Percentiles rank a stretch among this genome's conserved stretches.
Evolutionary conservation across 2,113 vertebrate genomes (phyloP).

Genomic region (Oostethus manadensis): DNA sequence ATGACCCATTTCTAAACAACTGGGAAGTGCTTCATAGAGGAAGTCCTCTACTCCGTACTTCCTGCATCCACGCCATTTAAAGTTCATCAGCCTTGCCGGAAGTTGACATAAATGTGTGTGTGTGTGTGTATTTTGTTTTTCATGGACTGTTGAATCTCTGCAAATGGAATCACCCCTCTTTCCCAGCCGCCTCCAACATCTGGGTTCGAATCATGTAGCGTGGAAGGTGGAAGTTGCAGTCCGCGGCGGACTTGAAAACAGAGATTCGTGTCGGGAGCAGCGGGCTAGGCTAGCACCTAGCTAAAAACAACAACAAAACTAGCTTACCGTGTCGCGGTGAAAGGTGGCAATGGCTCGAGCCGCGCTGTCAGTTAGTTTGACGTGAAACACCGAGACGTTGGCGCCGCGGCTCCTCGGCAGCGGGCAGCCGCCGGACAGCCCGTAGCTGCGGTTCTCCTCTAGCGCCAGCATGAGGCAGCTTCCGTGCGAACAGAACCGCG

Average conservation of each 20-base stretch:
- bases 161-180: constrained; percentile 8
- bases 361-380: constrained; percentile 90
- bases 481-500: not conserved
- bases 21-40: constrained; percentile 1
- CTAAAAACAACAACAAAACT: not conserved
- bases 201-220: constrained; percentile 54
- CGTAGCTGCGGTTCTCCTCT: constrained; percentile 80
- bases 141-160: not conserved
- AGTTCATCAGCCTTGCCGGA: no score
- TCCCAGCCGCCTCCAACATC: constrained; percentile 23
- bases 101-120: no score
- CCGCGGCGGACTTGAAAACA: not conserved
- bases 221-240: constrained; percentile 17
- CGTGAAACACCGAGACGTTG: constrained; percentile 82
- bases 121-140: not conserved
- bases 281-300: not conserved
- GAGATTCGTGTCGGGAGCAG: not conserved
- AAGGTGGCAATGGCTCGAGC: constrained; percentile 79
- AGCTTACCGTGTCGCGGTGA: constrained; percentile 74
- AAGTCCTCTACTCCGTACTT: not conserved
- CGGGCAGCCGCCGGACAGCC: constrained; percentile 78
- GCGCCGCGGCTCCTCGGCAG: constrained; percentile 52
- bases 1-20: no score
- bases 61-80: not conserved
- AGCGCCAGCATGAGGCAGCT: constrained; percentile 74